phyloP scores from a whole-genome alignment of 2,797 vertebrate species.

The Sebastolobus altivelis region DNA sequence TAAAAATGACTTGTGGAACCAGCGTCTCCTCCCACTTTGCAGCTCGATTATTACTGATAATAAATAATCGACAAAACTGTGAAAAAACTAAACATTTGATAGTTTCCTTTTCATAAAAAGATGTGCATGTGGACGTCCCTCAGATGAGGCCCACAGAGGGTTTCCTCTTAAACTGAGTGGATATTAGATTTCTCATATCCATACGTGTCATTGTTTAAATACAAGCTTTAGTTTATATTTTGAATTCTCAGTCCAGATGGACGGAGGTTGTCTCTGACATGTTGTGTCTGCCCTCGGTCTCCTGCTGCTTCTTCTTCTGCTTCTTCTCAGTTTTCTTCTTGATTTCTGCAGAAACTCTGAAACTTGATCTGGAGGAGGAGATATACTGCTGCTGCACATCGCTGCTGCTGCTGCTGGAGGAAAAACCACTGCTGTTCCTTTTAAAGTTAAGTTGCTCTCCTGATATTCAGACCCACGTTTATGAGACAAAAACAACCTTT shows the following conservation, averaged over 20 bases:
- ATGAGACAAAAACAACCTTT: not conserved
- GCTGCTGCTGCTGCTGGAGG: not conserved
- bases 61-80: not conserved
- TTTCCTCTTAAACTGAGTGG: not conserved
- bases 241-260: not conserved
- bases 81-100: not conserved
- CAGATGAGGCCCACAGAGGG: not conserved
- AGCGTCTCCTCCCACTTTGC: not conserved
- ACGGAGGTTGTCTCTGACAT: not conserved
- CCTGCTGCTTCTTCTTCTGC: conserved; percentile 4
- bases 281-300: conserved; percentile 3
- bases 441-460: not conserved
- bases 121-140: not conserved
- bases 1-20: no score
- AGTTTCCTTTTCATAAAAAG: not conserved
- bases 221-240: not conserved
- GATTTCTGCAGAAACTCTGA: conserved; percentile 19
- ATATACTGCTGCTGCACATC: not conserved
- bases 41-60: not conserved
- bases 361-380: not conserved
- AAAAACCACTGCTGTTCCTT: not conserved
- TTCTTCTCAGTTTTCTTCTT: not conserved
- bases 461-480: not conserved
- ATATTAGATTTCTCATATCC: not conserved
- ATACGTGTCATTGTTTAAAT: not conserved